Evolutionary conservation across 2,797 vertebrate genomes (phyloP).

Genomic region (Enteromius thamalakanensis): DNA sequence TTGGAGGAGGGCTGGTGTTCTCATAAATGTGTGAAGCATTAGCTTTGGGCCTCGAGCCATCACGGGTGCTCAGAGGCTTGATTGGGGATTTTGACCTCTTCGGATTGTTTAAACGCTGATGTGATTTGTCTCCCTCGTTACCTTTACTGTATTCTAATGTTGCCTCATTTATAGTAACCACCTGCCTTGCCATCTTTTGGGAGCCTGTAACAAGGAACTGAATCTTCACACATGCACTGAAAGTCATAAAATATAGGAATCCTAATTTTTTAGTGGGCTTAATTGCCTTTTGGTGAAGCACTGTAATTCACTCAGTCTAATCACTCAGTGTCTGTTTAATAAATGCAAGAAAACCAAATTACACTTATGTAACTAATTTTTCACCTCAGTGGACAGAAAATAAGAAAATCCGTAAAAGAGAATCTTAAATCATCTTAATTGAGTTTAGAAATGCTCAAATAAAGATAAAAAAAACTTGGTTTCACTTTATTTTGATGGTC

Average conservation of each 20-base stretch:
- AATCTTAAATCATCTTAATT: constrained; percentile 13
- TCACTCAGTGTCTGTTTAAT: constrained; percentile 5
- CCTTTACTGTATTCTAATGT: constrained; percentile 34
- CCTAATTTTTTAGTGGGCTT: constrained; percentile 5
- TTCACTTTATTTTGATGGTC: too few species aligned
- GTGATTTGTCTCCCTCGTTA: constrained; percentile 42
- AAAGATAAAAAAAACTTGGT: constrained; percentile 19
- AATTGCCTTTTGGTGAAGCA: constrained; percentile 18
- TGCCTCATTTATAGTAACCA: constrained; percentile 34
- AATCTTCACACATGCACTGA: constrained; percentile 9
- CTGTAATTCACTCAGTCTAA: constrained; percentile 28
- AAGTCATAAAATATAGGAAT: neutral
- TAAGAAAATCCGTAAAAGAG: neutral
- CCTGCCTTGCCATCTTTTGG: constrained; percentile 31
- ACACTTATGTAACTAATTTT: constrained; percentile 25
- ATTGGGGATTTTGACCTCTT: constrained; percentile 31
- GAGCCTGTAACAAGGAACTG: constrained; percentile 23
- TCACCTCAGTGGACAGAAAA: constrained; percentile 28
- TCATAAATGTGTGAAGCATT: constrained; percentile 47
- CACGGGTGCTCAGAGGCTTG: constrained; percentile 7
- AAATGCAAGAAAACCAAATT: constrained; percentile 34
- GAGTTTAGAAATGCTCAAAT: constrained; percentile 13
- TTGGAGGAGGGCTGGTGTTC: constrained; percentile 36
- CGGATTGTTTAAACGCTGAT: constrained; percentile 46
- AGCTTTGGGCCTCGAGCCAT: constrained; percentile 44